These are phyloP conservation scores for Rhynchonycteris naso DNA, from an alignment of 2,797 vertebrate species.

Conservation along the genomic window DNA sequence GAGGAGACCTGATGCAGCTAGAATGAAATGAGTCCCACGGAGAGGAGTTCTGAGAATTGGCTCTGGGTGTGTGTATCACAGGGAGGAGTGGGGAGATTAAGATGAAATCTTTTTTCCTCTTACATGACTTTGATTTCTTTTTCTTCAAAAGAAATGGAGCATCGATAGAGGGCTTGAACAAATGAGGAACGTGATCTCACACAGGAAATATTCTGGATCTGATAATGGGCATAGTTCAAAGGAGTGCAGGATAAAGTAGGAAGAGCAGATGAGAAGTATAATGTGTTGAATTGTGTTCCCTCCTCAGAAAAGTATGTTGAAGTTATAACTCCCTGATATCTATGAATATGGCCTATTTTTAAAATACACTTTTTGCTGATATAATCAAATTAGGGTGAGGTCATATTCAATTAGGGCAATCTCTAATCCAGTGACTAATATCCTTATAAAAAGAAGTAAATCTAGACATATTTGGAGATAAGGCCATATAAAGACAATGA, in stretches of 20 bases:
- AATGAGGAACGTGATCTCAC: background rate
- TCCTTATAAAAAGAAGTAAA: background rate
- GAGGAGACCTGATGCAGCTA: background rate
- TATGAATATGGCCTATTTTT: background rate
- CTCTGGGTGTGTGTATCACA: accelerated
- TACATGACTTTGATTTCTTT: background rate
- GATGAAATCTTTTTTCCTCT: background rate
- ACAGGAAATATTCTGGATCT: background rate
- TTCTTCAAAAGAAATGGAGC: background rate
- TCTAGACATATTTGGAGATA: background rate
- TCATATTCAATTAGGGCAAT: background rate
- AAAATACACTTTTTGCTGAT: background rate
- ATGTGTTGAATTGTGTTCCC: background rate
- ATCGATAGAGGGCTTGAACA: background rate
- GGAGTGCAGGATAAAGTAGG: background rate
- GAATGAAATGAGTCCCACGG: background rate
- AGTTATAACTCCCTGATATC: background rate
- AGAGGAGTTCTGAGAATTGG: background rate
- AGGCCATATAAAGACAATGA: background rate
- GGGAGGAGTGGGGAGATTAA: background rate
- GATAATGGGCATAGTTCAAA: background rate
- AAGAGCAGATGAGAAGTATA: background rate
- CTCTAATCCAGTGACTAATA: background rate
- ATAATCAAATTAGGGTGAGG: background rate
- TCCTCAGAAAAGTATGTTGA: background rate